Evolutionary conservation across 2,797 vertebrate genomes (phyloP), one percentile per base, ranked within the genome.

Genomic region (Coracias cyanogaster): DNA sequence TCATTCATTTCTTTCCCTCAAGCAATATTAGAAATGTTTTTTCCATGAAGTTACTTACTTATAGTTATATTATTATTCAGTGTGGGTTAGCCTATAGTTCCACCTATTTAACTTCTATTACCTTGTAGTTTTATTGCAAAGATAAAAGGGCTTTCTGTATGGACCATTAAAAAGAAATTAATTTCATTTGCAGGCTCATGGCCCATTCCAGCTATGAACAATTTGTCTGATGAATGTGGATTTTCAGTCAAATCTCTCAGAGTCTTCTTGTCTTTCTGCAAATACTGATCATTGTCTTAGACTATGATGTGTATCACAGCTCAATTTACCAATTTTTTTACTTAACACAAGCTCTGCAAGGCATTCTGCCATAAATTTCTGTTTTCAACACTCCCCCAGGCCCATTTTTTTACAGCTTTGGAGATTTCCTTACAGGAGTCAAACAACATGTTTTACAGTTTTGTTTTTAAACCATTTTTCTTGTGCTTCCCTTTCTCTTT

Each of bases 401-500:
- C 35, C 37, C 14, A 37, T 21, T 74, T 52, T 96, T 88, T 86
- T 69, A 71, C 15, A 78, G 41, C 22, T 91, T 41, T 90, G 61
- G 26, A 77, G 3, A 9, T 64, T 86, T 86, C 4, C 31, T 83
- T 74, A 81, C 28, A 48, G n/a, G 29, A 83, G 15, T 37, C 31
- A 73, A 87, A 70, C 43, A 90, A 76, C 12, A 67, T 12, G 35
- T 88, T 93, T 93, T 88, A 92, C 74, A 74, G 69, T 13, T 92
- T 74, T 89, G 62, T 86, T 94, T 94, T 74, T 45, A 82, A 92
- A 90, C 15, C 3, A 25, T 90, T 85, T 81, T 28, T 7, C 39
- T 87, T 90, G 18, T 77, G 24, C 24, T 94, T 62, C 39, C 12
- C 35, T 64, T 93, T 86, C 14, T 83, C 39, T n/a, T 19, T 22